Evolutionary conservation across 2,888 invertebrate genomes (phyloP).

Genomic region (Pycnomerus fuliginosus): DNA sequence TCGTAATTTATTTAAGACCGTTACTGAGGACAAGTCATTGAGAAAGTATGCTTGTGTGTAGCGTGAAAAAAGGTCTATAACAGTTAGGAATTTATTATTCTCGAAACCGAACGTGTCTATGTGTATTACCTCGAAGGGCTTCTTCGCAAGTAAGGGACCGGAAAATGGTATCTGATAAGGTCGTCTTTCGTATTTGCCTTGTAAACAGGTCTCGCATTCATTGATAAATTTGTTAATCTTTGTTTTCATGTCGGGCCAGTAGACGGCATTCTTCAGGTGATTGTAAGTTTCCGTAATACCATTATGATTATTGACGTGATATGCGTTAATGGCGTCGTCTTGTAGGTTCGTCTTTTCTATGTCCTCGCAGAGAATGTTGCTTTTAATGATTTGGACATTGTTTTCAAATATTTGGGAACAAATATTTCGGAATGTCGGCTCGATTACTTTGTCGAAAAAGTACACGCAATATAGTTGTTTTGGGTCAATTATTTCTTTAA

Average conservation of each 20-base stretch:
- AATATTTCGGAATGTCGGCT: neutral
- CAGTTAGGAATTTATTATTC: conserved; percentile 11
- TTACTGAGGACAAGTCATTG: conserved; percentile 6
- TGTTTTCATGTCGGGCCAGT: conserved; percentile 16
- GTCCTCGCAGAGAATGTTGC: conserved; percentile 10
- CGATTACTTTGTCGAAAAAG: conserved; percentile 6
- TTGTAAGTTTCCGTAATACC: conserved; percentile 1
- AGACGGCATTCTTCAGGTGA: conserved; percentile 5
- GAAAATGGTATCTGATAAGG: conserved; percentile 20
- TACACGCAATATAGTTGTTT: conserved; percentile 10
- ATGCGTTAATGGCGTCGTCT: conserved; percentile 5
- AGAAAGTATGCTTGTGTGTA: conserved; percentile 19
- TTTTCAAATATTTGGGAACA: conserved; percentile 6
- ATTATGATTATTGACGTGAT: neutral
- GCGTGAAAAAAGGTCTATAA: neutral
- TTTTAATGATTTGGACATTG: conserved; percentile 9
- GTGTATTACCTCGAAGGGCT: conserved; percentile 4
- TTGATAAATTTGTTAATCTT: conserved; percentile 24
- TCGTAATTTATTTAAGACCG: conserved; percentile 18
- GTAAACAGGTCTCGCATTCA: conserved; percentile 22
- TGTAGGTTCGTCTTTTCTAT: conserved; percentile 5
- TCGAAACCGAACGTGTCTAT: conserved; percentile 8
- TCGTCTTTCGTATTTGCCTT: conserved; percentile 26
- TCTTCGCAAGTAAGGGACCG: conserved; percentile 19
- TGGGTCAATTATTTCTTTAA: conserved; percentile 6